Conservation (phyloP, 2,888 invertebrate genomes). For the Meiosimyza decipiens region DNA sequence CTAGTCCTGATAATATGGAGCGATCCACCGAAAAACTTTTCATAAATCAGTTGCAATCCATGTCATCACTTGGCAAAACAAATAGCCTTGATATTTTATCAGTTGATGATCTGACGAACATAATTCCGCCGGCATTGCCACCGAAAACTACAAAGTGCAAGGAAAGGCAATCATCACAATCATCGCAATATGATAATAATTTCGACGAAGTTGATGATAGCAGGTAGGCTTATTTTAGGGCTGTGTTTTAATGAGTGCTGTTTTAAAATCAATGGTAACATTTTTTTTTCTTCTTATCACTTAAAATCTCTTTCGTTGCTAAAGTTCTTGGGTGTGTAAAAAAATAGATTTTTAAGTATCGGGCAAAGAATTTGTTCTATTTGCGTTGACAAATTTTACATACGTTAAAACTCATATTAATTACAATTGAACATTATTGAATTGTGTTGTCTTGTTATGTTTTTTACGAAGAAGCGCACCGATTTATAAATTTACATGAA, state of each 20-base stretch:
- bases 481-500: too few relatives aligned
- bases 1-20: constrained; percentile 48
- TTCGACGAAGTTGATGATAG: constrained; percentile 70
- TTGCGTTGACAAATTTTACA: too few relatives aligned
- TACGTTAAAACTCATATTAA: too few relatives aligned
- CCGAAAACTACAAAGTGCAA: constrained; percentile 70
- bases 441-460: too few relatives aligned
- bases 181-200: constrained; percentile 75
- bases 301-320: too few relatives aligned
- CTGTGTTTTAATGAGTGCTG: background rate
- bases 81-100: constrained; percentile 53
- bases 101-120: constrained; percentile 45
- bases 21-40: constrained; percentile 48
- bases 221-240: constrained; percentile 53
- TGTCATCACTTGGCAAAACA: constrained; percentile 49
- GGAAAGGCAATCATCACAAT: constrained; percentile 71
- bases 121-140: constrained; percentile 72
- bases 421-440: too few relatives aligned
- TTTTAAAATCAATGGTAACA: too few relatives aligned
- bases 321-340: too few relatives aligned
- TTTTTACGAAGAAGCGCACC: too few relatives aligned
- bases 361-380: too few relatives aligned
- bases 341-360: too few relatives aligned
- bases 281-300: too few relatives aligned
- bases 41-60: constrained; percentile 45